A percentile compares a stretch with the other conserved stretches of the same genome.
phyloP scores from a whole-genome alignment of 2,113 vertebrate genomes.

The Columba janthina region DNA sequence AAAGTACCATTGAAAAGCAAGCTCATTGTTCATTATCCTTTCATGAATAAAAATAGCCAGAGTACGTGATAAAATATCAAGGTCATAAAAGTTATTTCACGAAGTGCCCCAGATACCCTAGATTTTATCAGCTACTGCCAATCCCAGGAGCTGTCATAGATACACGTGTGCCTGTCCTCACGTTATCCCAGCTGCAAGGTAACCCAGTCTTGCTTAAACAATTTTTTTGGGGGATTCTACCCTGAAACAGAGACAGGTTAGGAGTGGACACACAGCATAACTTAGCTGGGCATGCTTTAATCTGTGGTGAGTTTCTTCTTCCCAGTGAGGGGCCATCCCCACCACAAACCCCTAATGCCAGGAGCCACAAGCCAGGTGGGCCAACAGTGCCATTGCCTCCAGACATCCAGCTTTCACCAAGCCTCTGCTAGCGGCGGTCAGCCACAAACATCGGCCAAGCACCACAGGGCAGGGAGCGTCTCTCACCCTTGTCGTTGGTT shows the following conservation, averaged over 20 bases:
- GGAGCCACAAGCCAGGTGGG: not conserved
- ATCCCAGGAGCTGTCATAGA: not conserved
- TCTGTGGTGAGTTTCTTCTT: not conserved
- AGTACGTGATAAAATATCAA: not conserved
- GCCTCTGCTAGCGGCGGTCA: fast-evolving
- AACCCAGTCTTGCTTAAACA: not conserved
- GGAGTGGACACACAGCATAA: not conserved
- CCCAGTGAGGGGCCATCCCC: not conserved
- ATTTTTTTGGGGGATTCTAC: too few species aligned
- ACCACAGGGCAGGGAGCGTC: fast-evolving
- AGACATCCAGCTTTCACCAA: not conserved
- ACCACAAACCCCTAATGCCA: fast-evolving
- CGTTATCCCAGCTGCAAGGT: not conserved
- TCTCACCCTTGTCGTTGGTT: conserved; percentile 86
- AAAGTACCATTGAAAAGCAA: not conserved
- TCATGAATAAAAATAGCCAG: conserved; percentile 4
- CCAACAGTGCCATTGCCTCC: fast-evolving
- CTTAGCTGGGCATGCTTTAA: not conserved
- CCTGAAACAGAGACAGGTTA: not conserved
- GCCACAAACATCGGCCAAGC: not conserved
- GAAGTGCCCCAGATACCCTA: not conserved
- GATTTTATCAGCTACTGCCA: not conserved
- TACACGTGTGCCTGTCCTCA: not conserved
- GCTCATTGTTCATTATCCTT: not conserved
- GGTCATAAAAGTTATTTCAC: not conserved